These are phyloP conservation scores for Venturia canescens DNA, from an alignment of 1,140 invertebrate species.

Conservation along the genomic window DNA sequence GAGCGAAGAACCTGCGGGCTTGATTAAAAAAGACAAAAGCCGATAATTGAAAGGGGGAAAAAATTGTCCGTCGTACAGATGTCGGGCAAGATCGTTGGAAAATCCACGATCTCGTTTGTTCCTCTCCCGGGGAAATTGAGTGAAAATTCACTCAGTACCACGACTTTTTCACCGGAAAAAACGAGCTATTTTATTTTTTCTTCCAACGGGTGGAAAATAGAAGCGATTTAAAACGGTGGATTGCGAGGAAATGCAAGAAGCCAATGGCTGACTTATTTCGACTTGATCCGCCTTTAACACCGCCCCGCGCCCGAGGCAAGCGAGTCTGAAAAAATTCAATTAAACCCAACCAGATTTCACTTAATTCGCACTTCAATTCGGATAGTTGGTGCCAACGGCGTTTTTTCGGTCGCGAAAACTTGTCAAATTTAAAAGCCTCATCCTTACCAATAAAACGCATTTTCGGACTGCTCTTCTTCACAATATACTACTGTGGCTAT, in stretches of 20 bases:
- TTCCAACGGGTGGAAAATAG: too few species aligned
- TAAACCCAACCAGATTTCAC: too few species aligned
- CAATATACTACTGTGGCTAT: neutral
- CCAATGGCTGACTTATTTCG: too few species aligned
- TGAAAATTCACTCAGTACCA: constrained; percentile 21
- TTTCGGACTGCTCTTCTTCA: neutral
- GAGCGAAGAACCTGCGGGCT: neutral
- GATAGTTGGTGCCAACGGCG: too few species aligned
- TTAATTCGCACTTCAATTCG: too few species aligned
- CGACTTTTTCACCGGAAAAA: neutral
- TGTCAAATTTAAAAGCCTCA: too few species aligned
- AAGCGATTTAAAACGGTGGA: neutral
- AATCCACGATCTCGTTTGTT: neutral
- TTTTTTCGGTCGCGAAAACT: too few species aligned
- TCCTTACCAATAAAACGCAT: too few species aligned
- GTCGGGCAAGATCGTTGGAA: constrained; percentile 6
- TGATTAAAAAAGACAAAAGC: constrained; percentile 26
- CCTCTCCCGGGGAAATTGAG: constrained; percentile 23
- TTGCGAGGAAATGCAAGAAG: neutral
- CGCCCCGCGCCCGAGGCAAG: too few species aligned
- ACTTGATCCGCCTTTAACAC: too few species aligned
- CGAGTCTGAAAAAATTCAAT: too few species aligned
- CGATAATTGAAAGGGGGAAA: constrained; percentile 24
- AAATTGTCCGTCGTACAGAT: constrained; percentile 3
- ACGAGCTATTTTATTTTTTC: neutral